Conservation (phyloP, 1,140 invertebrate genomes). For the Aplysia californica region DNA sequence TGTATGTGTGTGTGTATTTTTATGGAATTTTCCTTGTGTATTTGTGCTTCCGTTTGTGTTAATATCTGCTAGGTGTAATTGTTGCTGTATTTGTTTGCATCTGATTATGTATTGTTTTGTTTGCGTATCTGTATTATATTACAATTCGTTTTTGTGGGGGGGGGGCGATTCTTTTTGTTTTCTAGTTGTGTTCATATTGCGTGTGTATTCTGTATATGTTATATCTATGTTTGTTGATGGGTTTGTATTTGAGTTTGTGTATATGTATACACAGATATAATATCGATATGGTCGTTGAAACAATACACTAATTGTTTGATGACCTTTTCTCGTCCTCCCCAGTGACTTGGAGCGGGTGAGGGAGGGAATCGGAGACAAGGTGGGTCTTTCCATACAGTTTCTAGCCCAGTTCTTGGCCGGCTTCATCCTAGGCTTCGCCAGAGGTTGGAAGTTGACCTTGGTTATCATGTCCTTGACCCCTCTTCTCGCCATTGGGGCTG, state of each 20-base stretch:
- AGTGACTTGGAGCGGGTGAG: conserved; percentile 90
- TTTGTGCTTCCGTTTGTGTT: not conserved
- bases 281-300: too few relatives aligned
- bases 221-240: too few relatives aligned
- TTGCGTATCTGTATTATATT: not conserved
- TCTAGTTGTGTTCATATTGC: not conserved
- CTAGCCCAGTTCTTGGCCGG: conserved; percentile 58
- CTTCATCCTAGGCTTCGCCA: conserved; percentile 60
- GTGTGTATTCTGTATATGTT: not conserved
- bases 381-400: conserved; percentile 78
- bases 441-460: conserved; percentile 65
- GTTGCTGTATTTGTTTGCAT: not conserved
- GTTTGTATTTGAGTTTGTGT: too few relatives aligned
- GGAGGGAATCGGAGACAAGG: conserved; percentile 90
- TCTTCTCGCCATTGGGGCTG: conserved; percentile 47
- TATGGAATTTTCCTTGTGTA: not conserved
- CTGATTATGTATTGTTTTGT: not conserved
- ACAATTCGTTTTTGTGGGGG: not conserved
- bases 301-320: too few relatives aligned
- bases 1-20: not conserved
- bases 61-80: not conserved
- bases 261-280: too few relatives aligned
- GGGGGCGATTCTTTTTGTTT: not conserved
- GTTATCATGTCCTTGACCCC: conserved; percentile 63
- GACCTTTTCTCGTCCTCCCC: too few relatives aligned